Evolutionary conservation across 2,888 invertebrate species (phyloP).

Genomic region (Neoitamus cyanurus): DNA sequence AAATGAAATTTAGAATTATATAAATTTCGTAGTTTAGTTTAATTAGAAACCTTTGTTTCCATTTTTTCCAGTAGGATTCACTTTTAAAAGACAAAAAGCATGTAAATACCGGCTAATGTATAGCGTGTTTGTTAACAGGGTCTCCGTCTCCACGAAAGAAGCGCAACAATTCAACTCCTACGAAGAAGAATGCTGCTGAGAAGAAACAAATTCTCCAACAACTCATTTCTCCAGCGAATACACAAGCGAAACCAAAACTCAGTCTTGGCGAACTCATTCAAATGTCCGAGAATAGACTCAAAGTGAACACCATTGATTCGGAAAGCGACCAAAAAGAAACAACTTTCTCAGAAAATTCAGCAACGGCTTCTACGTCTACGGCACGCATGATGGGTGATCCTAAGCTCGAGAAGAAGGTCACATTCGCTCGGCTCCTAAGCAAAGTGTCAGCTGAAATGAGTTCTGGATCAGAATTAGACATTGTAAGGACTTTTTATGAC

Average conservation of each 20-base stretch:
- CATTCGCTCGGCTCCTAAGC: constrained; percentile 78
- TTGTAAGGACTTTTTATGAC: no score
- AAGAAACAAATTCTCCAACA: constrained; percentile 84
- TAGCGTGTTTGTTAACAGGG: constrained; percentile 66
- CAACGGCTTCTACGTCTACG: constrained; percentile 66
- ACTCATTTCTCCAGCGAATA: constrained; percentile 76
- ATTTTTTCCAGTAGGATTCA: neutral
- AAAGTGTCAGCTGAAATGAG: constrained; percentile 84
- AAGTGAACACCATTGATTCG: constrained; percentile 60
- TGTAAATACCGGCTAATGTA: neutral
- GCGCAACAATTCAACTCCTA: constrained; percentile 82
- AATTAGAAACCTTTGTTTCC: constrained; percentile 5
- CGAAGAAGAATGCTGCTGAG: constrained; percentile 80
- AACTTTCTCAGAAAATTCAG: constrained; percentile 70
- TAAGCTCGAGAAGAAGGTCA: constrained; percentile 82
- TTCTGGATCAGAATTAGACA: constrained; percentile 77
- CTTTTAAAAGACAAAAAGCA: neutral
- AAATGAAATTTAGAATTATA: neutral
- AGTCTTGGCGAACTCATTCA: constrained; percentile 80
- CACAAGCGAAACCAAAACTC: constrained; percentile 67
- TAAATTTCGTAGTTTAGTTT: constrained; percentile 28
- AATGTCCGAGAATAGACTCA: constrained; percentile 73
- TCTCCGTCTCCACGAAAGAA: constrained; percentile 83
- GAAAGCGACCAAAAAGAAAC: constrained; percentile 71
- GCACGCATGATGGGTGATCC: constrained; percentile 72